Evolutionary conservation across 2,888 invertebrate species (phyloP), one percentile per base, ranked within the genome.

Genomic region (Meteorus cinctellus): DNA sequence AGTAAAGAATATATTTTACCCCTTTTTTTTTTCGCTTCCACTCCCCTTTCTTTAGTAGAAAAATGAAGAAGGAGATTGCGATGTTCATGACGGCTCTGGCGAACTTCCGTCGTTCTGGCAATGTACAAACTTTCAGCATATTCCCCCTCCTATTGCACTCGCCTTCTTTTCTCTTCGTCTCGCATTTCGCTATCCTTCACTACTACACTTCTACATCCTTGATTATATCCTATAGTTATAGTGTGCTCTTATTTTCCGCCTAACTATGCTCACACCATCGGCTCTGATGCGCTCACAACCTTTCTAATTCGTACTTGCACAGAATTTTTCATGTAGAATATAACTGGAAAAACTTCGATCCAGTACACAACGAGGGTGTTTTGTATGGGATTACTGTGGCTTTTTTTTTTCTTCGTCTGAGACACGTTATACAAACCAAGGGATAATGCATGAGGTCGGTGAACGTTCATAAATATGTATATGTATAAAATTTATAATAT

Each of bases 171-270:
- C 45, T 55, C 34, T 69, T 55, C 71, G 34, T 73, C 60, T 75
- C 72, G 70, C 70, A 29, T 29, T 66, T 68, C 68, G 51, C 73
- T 66, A 70, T 73, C 68, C 70, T 77, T 77, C 67, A 59, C 55
- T 59, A 60, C 65, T 71, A 41, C 67, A 29, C 19, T 45, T 71
- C 36, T 51, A 31, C 24, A 16, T 31, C 27, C 10, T 34, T 55
- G n/a, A 12, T n/a, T 41, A 14, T 48, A 29, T 31, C 8, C 59
- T 45, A 31, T 51, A 48, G n/a, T 24, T 27, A 45, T 48, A 59
- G 51, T 60, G 48, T 41, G 70, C 48, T 71, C 69, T 55, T 65
- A 31, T 14, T 62, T 19, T 4, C 16, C 14, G 14, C 29, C 12
- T 14, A 62, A 62, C 60, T 29, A 29, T 12, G 19, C 24, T 19